phyloP scores from a whole-genome alignment of 2,113 vertebrate species.

The Asarcornis scutulata region DNA sequence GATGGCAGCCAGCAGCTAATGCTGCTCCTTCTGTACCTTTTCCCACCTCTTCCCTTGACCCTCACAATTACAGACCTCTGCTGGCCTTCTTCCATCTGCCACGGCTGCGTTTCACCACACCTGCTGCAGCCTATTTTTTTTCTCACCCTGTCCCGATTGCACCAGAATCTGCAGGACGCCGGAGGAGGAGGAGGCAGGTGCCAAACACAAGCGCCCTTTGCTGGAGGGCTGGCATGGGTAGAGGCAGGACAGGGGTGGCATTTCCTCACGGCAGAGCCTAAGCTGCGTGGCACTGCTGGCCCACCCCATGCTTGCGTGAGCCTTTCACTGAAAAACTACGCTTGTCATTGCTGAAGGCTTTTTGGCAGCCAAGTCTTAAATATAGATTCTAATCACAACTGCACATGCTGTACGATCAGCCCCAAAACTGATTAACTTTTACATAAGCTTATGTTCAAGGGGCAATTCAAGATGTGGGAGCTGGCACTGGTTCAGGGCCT shows the following conservation, averaged over 20 bases:
- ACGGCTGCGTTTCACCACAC: background rate
- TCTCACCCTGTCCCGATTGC: background rate
- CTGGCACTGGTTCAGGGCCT: slow-evolving; percentile 6
- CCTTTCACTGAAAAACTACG: slow-evolving; percentile 5
- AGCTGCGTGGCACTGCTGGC: background rate
- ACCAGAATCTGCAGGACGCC: background rate
- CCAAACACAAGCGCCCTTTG: background rate
- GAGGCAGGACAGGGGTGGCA: background rate
- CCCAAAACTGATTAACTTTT: slow-evolving; percentile 57
- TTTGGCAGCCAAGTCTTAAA: slow-evolving; percentile 55
- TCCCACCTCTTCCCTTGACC: background rate
- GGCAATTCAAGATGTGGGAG: slow-evolving; percentile 33
- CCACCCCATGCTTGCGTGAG: background rate
- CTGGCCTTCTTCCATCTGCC: background rate
- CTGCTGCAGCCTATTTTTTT: background rate
- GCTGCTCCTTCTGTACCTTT: background rate
- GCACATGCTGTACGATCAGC: slow-evolving; percentile 25
- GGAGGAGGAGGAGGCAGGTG: background rate
- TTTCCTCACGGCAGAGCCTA: background rate
- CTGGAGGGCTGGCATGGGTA: background rate
- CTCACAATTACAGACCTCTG: background rate
- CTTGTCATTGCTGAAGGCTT: slow-evolving; percentile 12
- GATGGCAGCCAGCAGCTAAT: background rate
- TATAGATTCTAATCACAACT: slow-evolving; percentile 54
- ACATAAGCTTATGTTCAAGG: slow-evolving; percentile 48